Evolutionary conservation across 2,113 vertebrate genomes (phyloP), one percentile per base, ranked within the genome.

Genomic region (Labeo catla): DNA sequence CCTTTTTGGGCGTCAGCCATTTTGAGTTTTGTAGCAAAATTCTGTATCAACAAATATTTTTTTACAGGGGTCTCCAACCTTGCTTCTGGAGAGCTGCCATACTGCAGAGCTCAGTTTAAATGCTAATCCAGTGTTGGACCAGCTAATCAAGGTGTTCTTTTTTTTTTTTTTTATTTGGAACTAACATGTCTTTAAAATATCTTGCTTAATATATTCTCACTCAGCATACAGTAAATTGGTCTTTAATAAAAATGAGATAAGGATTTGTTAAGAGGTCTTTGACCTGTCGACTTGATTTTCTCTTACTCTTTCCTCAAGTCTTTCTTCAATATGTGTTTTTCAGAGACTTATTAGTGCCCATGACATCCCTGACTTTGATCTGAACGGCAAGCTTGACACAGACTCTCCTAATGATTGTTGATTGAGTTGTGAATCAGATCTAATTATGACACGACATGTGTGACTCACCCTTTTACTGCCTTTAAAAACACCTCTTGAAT

Each of bases 361-460:
- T 36, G 65, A 36, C 65, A 68, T 16, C 34, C 34, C 34, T 68
- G 65, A 36, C 34, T 68, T 72, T 45, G 65, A 16, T 39, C 70
- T 45, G 39, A 83, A n/a, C 34, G 28, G 19, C 0, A 8, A 52
- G 66, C 16, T 8, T 52, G 52, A 76, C 54, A 45, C 54, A 23
- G 11, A 43, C 23, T 19, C 36, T 34, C 68, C n/a, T 84, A 76
- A 84, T 63, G 70, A 63, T 43, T 84, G 83, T 23, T 74, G 54
- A 47, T 28, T 84, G 68, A 84, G 52, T 72, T 59, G 43, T 36
- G 47, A 45, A 43, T 23, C 52, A 13, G 19, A 63, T 45, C 11
- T 47, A 12, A 63, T 80, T 63, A 43, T 79, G 36, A 45, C 77
- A 79, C 4, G 13, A 28, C 49, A 16, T n/a, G 63, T 63, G 36